Percentiles rank a stretch among this genome's conserved stretches.
These are phyloP conservation scores for Aricia agestis DNA, from an alignment of 1,140 invertebrate genomes.

Conservation along the genomic window DNA sequence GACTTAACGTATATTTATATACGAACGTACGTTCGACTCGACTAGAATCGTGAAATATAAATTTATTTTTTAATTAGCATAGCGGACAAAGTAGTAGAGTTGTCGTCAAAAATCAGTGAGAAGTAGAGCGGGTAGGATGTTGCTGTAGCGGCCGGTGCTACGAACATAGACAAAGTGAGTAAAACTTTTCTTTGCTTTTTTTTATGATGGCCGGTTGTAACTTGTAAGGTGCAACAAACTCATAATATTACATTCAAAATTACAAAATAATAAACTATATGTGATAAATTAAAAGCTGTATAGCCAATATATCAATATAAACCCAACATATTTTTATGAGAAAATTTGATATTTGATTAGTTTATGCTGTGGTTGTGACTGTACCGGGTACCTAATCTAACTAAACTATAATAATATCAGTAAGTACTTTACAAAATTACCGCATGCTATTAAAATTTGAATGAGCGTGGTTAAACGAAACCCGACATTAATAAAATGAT, in stretches of 20 bases:
- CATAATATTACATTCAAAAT: too few species aligned
- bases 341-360: too few species aligned
- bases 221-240: too few species aligned
- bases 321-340: too few species aligned
- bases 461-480: neutral
- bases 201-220: neutral
- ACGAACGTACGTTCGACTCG: neutral
- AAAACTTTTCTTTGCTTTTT: neutral
- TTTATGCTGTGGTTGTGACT: too few species aligned
- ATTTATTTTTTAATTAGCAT: conserved; percentile 54
- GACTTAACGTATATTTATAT: neutral
- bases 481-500: conserved; percentile 3
- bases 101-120: conserved; percentile 39
- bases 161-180: neutral
- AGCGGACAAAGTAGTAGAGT: conserved; percentile 26
- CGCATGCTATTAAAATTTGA: neutral
- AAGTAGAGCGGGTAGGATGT: conserved; percentile 31
- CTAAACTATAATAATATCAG: conserved; percentile 13
- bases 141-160: conserved; percentile 5
- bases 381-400: too few species aligned
- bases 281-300: too few species aligned
- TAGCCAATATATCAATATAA: too few species aligned
- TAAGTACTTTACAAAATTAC: conserved; percentile 2
- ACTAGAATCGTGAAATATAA: conserved; percentile 47
- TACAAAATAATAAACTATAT: too few species aligned